Evolutionary conservation across 92 coral and sea anemone species (phyloP), one percentile per base, ranked within the genome.

Genomic region (Zoanthus solanderi): DNA sequence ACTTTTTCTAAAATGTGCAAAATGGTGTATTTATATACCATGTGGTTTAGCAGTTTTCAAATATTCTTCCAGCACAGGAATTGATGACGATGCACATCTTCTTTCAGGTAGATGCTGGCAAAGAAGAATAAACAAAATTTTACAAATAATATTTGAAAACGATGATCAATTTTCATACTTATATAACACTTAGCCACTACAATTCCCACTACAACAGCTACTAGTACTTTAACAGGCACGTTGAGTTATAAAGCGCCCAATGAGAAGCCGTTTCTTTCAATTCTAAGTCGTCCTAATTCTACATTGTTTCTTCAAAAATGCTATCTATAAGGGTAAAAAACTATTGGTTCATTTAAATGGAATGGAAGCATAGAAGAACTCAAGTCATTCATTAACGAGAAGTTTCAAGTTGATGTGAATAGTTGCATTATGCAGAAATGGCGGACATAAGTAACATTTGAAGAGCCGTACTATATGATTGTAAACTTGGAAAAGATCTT

Each of bases 11-110:
- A 37, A 37, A 37, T 37, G 42, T 37, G 42, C 42, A 37, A 2
- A 2, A 37, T 37, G 4, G 2, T 37, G 42, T 37, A 37, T 37
- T 50, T 50, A 50, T 8, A 47, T 28, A 94, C 98, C 98, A 84
- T 93, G 93, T 80, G 94, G 92, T 61, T 93, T 94, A 48, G 98
- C 98, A 79, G 93, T 87, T 76, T 89, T 93, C 79, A 95, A 83
- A 53, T 85, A 95, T 75, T 91, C 96, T 52, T 91, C 98, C 48
- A 95, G 78, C 2, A 90, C 92, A 61, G 98, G 98, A 54, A 95
- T 93, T 74, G 96, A 92, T 9, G 94, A 91, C 50, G 94, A 80
- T 78, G 87, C 56, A 76, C 85, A 75, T 71, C 81, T 73, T 56
- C 23, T 91, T 84, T 72, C 71, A 80, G 66, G 74, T 72, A 18